Evolutionary conservation across 2,113 vertebrate genomes (phyloP), one percentile per base, ranked within the genome.

Genomic region (Ceyx margarethae): DNA sequence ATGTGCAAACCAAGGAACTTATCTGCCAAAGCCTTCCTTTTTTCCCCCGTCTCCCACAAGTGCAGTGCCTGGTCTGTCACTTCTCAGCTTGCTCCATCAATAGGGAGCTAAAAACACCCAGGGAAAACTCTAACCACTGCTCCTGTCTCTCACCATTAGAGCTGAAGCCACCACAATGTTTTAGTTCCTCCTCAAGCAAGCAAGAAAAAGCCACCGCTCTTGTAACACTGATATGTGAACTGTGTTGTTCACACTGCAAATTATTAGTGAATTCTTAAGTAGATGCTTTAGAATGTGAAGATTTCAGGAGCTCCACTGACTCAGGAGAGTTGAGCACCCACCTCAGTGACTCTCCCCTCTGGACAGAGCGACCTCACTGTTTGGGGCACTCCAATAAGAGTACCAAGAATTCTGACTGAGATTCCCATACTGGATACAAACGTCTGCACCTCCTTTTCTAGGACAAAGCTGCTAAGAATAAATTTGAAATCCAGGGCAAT

Each of bases 291-390:
- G 60, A 40, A 68, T 18, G 35, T 50, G 3, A 23, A 33, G 31
- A 29, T 37, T 61, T 60, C 53, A 40, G 60, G 13, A 72, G 25
- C 58, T 72, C 31, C 51, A 23, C 2, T n/a, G 65, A 61, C 48
- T 37, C 18, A 10, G 23, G 46, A 56, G 40, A 48, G 60, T 61
- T 19, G 43, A 60, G 57, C 57, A 60, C 13, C 57, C 69, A 11
- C 40, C 51, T 23, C 75, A 2, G 0, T 5, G 57, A 21, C 7
- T 64, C 51, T 21, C 4, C 0, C 7, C 62, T 54, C 51, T 1
- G 8, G 28, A 54, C 3, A 26, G 2, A 56, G 46, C 28, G 33
- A 23, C 60, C 20, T 51, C 5, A 2, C 5, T 12, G 1, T 3
- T 3, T 6, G 31, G 50, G 13, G 22, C 21, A 1, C 42, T 29